Base-by-base conservation (phyloP, 64 coral and sea anemone genomes). In the Pachyseris speciosa region DNA sequence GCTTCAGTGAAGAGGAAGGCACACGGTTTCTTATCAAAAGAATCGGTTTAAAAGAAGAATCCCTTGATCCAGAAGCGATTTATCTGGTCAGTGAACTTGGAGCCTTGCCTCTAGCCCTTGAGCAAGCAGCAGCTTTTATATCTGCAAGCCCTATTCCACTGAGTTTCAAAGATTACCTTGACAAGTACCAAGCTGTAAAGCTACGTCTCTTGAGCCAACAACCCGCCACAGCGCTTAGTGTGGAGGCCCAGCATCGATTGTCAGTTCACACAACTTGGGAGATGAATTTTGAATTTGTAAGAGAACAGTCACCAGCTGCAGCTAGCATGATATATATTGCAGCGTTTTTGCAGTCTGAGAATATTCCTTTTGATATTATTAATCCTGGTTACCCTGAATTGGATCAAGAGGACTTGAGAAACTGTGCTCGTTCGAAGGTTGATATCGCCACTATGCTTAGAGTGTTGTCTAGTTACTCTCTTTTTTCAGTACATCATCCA, bases 281-380 rank as follows among this genome's bases (percentile, higher is more conserved):
- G 36, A 83, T 91, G 88, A 91, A 91, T 66, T 67, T 91, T 83
- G 76, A 83, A 72, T 50, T 50, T 31, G 25, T 91, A 5, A 20
- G 28, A 39, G 5, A 71, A 29, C n/a, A 72, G 40, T 91, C 74
- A 36, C 65, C 31, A 6, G 88, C 88, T 69, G 88, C 77, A 0
- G 88, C 77, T 33, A 91, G 39, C 11, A 83, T 83, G 77, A 91
- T 91, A 64, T 64, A 40, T 9, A 72, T 91, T 72, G 88, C 88
- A 47, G 64, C 88, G 2, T 91, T 91, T 52, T 22, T 91, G 47
- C 61, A 41, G 58, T 84, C 88, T 19, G 88, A 83, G 0, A 48
- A 43, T n/a, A 20, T 91, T 24, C 88, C 88, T 72, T 2, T 83
- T 60, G 88, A 25, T 2, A 65, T 91, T 37, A 83, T 91, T 25